Evolutionary conservation across 2,113 vertebrate genomes (phyloP).

Genomic region (Hiodon tergisus): DNA sequence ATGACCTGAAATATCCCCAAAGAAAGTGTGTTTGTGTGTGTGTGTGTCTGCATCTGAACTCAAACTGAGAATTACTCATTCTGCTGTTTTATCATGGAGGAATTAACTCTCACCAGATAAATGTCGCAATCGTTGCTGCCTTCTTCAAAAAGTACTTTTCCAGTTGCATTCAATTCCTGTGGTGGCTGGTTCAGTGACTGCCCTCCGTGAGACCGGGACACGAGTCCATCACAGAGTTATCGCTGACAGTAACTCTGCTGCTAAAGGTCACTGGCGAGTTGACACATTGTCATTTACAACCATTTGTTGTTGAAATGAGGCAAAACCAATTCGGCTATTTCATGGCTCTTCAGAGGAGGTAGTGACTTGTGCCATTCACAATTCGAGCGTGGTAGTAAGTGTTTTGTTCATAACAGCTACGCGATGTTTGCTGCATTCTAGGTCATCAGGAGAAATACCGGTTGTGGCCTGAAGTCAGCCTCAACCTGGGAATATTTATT

Average conservation of each 20-base stretch:
- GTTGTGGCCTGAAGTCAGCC: neutral
- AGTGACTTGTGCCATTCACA: neutral
- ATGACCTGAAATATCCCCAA: too few species aligned
- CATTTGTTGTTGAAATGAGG: conserved; percentile 1
- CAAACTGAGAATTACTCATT: too few species aligned
- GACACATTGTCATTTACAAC: conserved; percentile 10
- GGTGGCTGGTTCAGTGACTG: too few species aligned
- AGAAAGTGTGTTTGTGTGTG: too few species aligned
- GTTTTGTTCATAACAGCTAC: neutral
- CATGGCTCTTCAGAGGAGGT: neutral
- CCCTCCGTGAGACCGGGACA: too few species aligned
- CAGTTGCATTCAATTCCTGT: too few species aligned
- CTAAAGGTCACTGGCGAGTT: conserved; percentile 3
- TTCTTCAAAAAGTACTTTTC: too few species aligned
- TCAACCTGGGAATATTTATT: neutral
- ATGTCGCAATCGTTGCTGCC: too few species aligned
- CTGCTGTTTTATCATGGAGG: too few species aligned
- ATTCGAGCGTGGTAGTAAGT: neutral
- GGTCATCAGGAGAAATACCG: too few species aligned
- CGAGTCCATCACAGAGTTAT: neutral
- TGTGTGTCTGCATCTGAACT: too few species aligned
- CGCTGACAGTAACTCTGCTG: neutral
- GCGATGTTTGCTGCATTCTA: neutral
- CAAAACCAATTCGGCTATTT: neutral
- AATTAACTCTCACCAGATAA: too few species aligned